Evolutionary conservation across 2,888 invertebrate genomes (phyloP), one percentile per base, ranked within the genome.

Genomic region (Aphrophora alni): DNA sequence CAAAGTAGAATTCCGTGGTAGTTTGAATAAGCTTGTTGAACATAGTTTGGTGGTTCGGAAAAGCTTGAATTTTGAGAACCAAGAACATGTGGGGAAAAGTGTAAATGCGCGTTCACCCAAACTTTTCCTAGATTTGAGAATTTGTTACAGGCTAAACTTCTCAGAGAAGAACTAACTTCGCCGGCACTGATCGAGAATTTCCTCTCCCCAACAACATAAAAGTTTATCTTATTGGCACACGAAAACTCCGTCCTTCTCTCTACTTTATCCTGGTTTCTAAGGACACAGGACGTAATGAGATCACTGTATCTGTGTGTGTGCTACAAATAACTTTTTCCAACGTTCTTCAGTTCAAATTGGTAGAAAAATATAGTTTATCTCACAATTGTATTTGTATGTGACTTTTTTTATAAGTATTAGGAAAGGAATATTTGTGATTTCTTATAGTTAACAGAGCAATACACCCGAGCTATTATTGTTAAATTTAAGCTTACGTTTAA

Each of bases 221-320:
- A 59, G 59, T 59, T 59, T 59, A 59, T 59, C 59, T 59, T 59
- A 59, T 59, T 59, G 59, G 59, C 59, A 59, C 59, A 59, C 59
- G 59, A 59, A 44, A 44, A 7, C 17, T 14, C 44, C n/a, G 21
- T 10, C 21, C 21, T 12, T 4, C 14, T 14, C 44, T 17, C 59
- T 21, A 21, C 59, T 59, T 59, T 59, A 59, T 59, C 59, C 59
- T 59, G 59, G 2, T 59, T 59, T 21, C 59, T 59, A 21, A 59
- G 59, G 59, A 59, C 59, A 59, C 14, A 59, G 59, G 59, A 59
- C 21, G 21, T 59, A 59, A 59, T 59, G 59, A 59, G 59, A 59
- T 59, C 59, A 59, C 59, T 21, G 59, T 59, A 21, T n/a, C 59
- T 59, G 59, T 59, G n/a, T 59, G 59, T 59, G 59, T 21, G 4